Base-by-base conservation (phyloP, 2,888 invertebrate species). In the Meiosimyza decipiens region DNA sequence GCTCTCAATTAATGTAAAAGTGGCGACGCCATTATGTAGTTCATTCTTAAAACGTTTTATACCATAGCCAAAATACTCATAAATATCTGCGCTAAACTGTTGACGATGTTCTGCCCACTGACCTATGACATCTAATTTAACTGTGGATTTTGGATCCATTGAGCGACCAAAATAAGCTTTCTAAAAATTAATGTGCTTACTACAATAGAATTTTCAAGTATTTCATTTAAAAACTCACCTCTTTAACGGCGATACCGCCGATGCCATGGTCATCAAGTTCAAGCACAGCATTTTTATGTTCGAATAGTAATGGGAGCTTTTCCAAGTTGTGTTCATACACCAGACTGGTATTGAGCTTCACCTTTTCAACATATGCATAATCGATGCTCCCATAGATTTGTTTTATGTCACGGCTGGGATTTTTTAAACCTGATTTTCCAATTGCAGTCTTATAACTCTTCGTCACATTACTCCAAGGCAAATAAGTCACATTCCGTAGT, bases 61-160 rank as follows among this genome's bases (percentile, higher is more conserved):
- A 5, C 83, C 85, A 70, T 81, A 75, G 0, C 85, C 85, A 49
- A 79, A 85, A 66, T 82, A 84, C 71, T 85, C 85, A 60, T 82
- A 84, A 50, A 85, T 79, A 64, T 84, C 82, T 6, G 82, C 85
- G 12, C 69, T 79, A 50, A 85, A 84, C 71, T 81, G 75, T 4
- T 84, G 79, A 55, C 75, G 79, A 76, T 83, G 81, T 72, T 85
- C 84, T 1, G 80, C 80, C 85, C 85, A 85, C 65, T 85, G 85
- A 0, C 85, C 85, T 70, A 84, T 82, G 5, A 85, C 77, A 68
- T 85, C 84, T 0, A 85, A 80, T 62, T 80, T 80, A 7, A 83
- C 81, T 33, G 80, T 81, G 11, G 82, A 81, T 18, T 77, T 79
- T 0, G 86, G 75, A 66, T 83, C 82, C 82, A 85, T 81, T 16